A percentile compares a stretch with the other conserved stretches of the same genome.
Conservation (phyloP, 2,797 vertebrate species). For the Sebastes hopkinsi region DNA sequence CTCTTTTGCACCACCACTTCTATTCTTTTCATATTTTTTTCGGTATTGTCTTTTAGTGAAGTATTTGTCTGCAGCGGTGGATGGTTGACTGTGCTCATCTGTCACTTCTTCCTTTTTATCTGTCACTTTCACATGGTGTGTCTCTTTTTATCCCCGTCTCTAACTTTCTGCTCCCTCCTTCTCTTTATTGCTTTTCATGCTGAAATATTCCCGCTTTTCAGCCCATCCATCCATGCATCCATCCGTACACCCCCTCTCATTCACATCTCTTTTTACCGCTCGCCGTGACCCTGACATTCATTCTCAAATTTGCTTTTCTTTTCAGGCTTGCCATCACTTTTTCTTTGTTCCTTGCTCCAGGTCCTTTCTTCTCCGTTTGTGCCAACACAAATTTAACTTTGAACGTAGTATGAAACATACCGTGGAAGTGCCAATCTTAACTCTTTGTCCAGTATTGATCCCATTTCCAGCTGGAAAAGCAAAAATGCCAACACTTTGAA, state of each 20-base stretch:
- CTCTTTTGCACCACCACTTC: background rate
- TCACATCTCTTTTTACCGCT: constrained; percentile 7
- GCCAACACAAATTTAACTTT: background rate
- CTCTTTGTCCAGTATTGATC: background rate
- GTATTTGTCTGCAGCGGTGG: background rate
- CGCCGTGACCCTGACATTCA: background rate
- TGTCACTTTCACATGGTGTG: background rate
- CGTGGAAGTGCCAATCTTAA: background rate
- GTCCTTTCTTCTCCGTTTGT: background rate
- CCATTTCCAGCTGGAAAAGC: background rate
- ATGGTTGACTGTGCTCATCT: constrained; percentile 20
- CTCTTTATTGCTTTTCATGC: constrained; percentile 7
- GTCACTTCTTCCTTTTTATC: background rate
- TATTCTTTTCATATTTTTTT: background rate
- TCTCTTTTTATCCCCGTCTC: constrained; percentile 2
- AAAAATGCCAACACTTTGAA: background rate
- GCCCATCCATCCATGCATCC: background rate
- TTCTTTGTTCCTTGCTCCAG: background rate
- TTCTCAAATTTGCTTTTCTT: background rate
- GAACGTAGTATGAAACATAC: background rate
- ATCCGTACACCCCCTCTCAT: background rate
- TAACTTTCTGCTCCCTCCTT: constrained; percentile 12
- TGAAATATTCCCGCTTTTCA: background rate
- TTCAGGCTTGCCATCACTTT: background rate
- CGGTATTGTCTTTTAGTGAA: constrained; percentile 10